Evolutionary conservation across 2,797 vertebrate genomes (phyloP), one percentile per base, ranked within the genome.

Genomic region (Orestias chungarensis): DNA sequence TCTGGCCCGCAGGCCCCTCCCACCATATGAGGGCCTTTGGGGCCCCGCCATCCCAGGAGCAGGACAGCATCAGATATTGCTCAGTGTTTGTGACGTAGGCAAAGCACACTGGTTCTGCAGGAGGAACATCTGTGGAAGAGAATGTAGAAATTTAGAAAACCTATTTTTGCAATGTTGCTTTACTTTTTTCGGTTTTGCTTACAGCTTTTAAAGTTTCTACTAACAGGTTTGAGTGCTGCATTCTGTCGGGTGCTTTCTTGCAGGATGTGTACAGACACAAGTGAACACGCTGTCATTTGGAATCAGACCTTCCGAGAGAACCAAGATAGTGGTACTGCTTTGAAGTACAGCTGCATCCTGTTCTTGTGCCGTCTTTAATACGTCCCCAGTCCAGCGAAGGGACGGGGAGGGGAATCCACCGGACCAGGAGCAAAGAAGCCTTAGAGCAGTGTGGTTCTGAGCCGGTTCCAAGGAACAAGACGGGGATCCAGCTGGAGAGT

Each of bases 11-110:
- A 0, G 88, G 79, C 0, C 95, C 94, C 27, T 85, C 82, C 97
- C 96, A 98, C 91, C 89, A 94, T 73, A 96, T 93, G 23, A 90
- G 62, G 40, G 94, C 94, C 0, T 81, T 93, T 0, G 96, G 97
- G 0, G 81, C 55, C 1, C 97, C 97, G 11, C 97, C 96, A 1
- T 93, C 92, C 97, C 97, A 97, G 44, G 90, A 91, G 73, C 96
- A 98, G 64, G 93, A 96, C 81, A 98, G 86, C 95, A 95, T 94
- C 87, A 97, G 87, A 64, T 92, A 94, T 77, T 95, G 92, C 27
- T 93, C 93, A 31, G 91, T 93, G 67, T 89, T 87, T 1, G 95
- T 96, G 43, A 94, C 93, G 2, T 91, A 89, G 0, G 94, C 95
- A 12, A 76, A 78, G 80, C 98, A 98, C 55, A 78, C 33, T 2